Conservation (phyloP, 2,888 invertebrate species). For the Aromia moschata region DNA sequence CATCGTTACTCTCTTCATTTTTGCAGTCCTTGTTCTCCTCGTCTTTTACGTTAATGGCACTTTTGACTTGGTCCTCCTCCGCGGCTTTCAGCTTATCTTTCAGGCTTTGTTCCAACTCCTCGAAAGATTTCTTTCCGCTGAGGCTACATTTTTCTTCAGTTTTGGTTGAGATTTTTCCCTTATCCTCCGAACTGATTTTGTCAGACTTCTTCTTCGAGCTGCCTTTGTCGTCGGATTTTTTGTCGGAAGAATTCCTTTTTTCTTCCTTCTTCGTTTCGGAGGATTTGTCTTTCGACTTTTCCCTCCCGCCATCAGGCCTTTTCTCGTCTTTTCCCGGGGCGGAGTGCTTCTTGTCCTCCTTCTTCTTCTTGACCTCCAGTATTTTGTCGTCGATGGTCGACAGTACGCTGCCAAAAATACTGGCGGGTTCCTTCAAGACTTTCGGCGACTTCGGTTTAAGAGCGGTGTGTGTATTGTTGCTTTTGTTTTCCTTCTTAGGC, state of each 20-base stretch:
- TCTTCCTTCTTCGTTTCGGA: neutral
- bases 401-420: conserved; percentile 48
- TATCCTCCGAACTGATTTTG: conserved; percentile 24
- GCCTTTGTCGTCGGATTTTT: conserved; percentile 22
- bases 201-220: conserved; percentile 17
- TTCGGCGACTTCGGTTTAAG: conserved; percentile 34
- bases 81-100: conserved; percentile 14
- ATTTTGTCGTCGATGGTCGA: conserved; percentile 49
- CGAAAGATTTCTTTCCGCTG: conserved; percentile 9
- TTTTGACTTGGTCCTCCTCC: neutral
- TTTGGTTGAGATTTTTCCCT: conserved; percentile 24
- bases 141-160: conserved; percentile 14
- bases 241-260: conserved; percentile 8
- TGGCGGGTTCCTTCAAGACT: conserved; percentile 44
- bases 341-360: conserved; percentile 33
- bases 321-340: conserved; percentile 21
- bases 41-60: neutral
- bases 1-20: neutral
- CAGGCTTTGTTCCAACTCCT: conserved; percentile 18
- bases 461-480: neutral
- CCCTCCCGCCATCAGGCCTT: conserved; percentile 14
- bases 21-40: neutral
- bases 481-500: conserved; percentile 9
- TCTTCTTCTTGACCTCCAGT: conserved; percentile 43
- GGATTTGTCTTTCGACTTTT: conserved; percentile 15